Evolutionary conservation across 1,140 invertebrate genomes (phyloP).

Genomic region (Nylanderia fulva): DNA sequence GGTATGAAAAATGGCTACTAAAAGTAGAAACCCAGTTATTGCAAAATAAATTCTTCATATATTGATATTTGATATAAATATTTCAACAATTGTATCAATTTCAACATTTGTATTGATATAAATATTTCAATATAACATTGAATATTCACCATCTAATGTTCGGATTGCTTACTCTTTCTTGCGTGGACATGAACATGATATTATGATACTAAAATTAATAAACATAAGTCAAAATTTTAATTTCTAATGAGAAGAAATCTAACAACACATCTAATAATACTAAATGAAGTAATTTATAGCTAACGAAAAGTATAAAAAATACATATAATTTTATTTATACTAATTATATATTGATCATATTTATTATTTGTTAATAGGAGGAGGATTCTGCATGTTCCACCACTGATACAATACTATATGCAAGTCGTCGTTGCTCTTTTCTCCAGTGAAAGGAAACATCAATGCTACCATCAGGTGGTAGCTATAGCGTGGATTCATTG

Average conservation of each 20-base stretch:
- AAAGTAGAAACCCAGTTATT: slow-evolving; percentile 10
- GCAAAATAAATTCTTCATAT: neutral
- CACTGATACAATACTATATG: slow-evolving; percentile 93
- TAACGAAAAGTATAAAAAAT: neutral
- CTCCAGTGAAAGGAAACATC: slow-evolving; percentile 94
- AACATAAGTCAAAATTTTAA: neutral
- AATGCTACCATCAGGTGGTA: slow-evolving; percentile 88
- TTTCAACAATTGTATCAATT: too few relatives aligned
- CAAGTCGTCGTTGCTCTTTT: slow-evolving; percentile 95
- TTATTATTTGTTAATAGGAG: slow-evolving; percentile 84
- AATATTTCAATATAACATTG: neutral
- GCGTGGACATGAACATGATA: slow-evolving; percentile 55
- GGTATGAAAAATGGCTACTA: slow-evolving; percentile 83
- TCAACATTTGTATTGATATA: too few relatives aligned
- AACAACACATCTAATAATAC: neutral
- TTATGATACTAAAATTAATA: slow-evolving; percentile 7
- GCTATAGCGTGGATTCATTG: slow-evolving; percentile 95
- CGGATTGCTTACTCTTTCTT: slow-evolving; percentile 59
- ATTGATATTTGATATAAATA: neutral
- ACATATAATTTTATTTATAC: neutral
- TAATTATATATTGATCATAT: slow-evolving; percentile 20
- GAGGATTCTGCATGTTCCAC: slow-evolving; percentile 91
- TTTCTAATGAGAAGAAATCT: neutral
- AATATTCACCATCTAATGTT: slow-evolving; percentile 28
- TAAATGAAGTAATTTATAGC: neutral